A percentile compares a stretch with the other conserved stretches of the same genome.
These are phyloP conservation scores for Pseudopodoces humilis DNA, from an alignment of 2,113 vertebrate species.

Conservation along the genomic window DNA sequence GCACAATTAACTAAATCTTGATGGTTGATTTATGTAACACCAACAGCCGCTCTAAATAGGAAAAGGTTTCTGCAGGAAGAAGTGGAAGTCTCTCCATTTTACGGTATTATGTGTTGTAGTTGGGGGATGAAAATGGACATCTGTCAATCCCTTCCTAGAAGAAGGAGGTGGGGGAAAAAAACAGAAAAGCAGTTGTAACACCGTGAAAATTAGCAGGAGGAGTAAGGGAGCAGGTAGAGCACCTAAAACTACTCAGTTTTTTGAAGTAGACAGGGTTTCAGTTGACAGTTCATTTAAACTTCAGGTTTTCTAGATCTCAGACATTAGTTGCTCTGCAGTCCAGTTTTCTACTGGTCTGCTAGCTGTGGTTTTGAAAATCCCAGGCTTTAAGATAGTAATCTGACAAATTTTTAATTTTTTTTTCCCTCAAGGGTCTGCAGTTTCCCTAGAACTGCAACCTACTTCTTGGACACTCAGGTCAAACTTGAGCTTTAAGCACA, in stretches of 20 bases:
- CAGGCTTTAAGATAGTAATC: not conserved
- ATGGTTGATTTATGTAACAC: not conserved
- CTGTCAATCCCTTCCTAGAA: not conserved
- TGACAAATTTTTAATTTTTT: not conserved
- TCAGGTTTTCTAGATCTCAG: not conserved
- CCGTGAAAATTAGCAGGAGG: not conserved
- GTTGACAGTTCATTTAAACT: slow-evolving; percentile 32
- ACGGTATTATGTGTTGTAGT: not conserved
- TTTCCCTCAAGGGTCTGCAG: not conserved
- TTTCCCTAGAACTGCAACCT: slow-evolving; percentile 3
- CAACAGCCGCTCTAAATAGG: not conserved
- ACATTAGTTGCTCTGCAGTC: not conserved
- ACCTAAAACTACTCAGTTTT: not conserved
- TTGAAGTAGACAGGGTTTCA: not conserved
- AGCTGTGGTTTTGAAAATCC: not conserved
- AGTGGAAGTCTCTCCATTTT: not conserved
- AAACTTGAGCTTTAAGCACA: slow-evolving; percentile 53
- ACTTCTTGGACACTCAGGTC: slow-evolving; percentile 19
- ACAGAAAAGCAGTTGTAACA: not conserved
- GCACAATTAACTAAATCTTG: not conserved
- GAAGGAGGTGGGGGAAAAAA: not conserved
- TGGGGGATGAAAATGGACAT: not conserved
- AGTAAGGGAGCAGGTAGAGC: not conserved
- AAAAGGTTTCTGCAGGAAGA: not conserved
- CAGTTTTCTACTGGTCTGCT: not conserved